A percentile compares a stretch with the other conserved stretches of the same genome.
These are phyloP conservation scores for Nemotelus nigrinus DNA, from an alignment of 2,888 invertebrate genomes.

Conservation along the genomic window DNA sequence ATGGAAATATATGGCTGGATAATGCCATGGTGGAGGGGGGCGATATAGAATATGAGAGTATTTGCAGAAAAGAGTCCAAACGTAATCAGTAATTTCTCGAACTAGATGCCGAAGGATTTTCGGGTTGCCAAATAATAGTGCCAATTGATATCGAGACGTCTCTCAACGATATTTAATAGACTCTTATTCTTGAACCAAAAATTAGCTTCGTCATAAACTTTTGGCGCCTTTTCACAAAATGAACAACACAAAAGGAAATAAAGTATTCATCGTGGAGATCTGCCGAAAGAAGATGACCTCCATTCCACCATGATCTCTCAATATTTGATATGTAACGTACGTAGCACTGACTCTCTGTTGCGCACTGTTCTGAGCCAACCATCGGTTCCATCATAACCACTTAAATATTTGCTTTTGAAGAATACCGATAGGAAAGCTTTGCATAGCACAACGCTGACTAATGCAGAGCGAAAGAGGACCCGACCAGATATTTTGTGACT, in stretches of 20 bases:
- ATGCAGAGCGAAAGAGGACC: background rate
- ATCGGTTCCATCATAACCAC: background rate
- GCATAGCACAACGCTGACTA: slow-evolving; percentile 10
- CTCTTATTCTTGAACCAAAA: no score
- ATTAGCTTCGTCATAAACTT: no score
- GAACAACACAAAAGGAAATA: background rate
- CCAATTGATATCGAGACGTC: no score
- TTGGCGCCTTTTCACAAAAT: background rate
- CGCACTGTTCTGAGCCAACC: background rate
- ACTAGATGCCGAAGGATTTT: no score
- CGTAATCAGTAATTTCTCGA: no score
- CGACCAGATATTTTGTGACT: slow-evolving; percentile 25
- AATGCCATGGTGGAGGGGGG: no score
- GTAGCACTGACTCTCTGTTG: background rate
- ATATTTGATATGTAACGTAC: background rate
- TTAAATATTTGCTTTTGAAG: background rate
- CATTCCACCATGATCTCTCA: background rate
- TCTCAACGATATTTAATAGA: no score
- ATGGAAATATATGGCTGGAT: no score
- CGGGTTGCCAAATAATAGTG: no score
- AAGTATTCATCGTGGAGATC: background rate
- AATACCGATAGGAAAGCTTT: background rate
- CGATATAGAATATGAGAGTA: no score
- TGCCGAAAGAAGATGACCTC: background rate
- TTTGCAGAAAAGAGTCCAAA: no score